A percentile compares a stretch with the other conserved stretches of the same genome.
These are phyloP conservation scores for Boulengeromyrus knoepffleri DNA, from an alignment of 2,113 vertebrate genomes.

Conservation along the genomic window DNA sequence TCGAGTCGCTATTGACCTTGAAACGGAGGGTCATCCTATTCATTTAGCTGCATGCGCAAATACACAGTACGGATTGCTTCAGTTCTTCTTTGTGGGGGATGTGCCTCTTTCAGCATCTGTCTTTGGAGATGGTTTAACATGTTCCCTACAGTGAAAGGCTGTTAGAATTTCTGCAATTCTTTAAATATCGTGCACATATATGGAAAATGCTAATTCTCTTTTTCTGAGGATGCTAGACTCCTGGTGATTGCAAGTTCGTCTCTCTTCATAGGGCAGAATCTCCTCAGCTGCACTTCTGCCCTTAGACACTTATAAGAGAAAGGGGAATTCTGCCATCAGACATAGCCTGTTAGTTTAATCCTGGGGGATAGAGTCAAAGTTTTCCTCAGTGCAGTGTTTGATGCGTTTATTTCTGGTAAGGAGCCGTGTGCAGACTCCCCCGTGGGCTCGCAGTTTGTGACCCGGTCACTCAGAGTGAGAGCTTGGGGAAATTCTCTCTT, in stretches of 20 bases:
- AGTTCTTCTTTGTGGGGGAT: neutral
- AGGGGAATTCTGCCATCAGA: neutral
- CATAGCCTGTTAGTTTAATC: neutral
- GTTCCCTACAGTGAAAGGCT: neutral
- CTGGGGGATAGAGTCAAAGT: neutral
- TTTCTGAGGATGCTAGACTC: neutral
- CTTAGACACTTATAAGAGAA: neutral
- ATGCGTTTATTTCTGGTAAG: neutral
- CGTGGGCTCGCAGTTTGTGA: neutral
- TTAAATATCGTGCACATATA: neutral
- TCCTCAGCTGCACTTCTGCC: neutral
- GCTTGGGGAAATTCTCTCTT: neutral
- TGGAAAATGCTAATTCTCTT: neutral
- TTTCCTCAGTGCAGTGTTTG: neutral
- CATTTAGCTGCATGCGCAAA: neutral
- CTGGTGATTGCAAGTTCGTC: neutral
- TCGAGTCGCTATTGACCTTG: neutral
- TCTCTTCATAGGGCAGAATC: neutral
- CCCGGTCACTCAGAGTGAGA: neutral
- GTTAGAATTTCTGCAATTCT: neutral
- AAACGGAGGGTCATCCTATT: neutral
- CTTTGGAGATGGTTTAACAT: neutral
- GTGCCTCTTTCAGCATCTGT: neutral
- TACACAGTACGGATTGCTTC: neutral
- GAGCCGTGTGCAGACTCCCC: neutral